Percentiles rank a stretch among this genome's conserved stretches.
These are phyloP conservation scores for Morphnarchus princeps DNA, from an alignment of 2,113 vertebrate species.

Conservation along the genomic window DNA sequence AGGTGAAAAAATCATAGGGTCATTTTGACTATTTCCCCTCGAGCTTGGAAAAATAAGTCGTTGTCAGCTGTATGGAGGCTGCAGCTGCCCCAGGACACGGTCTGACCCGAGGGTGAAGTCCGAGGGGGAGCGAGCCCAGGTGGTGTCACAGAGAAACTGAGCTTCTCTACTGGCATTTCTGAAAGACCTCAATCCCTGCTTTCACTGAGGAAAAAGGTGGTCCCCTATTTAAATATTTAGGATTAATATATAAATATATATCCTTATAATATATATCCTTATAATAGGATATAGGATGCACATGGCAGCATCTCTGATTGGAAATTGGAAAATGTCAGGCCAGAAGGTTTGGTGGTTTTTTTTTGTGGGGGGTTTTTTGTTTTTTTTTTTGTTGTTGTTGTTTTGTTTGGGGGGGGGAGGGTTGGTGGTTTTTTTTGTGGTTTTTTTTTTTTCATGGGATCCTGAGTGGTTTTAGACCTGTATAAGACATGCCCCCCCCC, in stretches of 20 bases:
- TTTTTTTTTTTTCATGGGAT: not conserved
- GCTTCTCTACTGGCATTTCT: not conserved
- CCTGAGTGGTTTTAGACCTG: too few relatives aligned
- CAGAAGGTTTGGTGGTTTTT: not conserved
- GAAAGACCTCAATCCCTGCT: not conserved
- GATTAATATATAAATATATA: too few relatives aligned
- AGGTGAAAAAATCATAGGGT: not conserved
- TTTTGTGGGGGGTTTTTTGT: too few relatives aligned
- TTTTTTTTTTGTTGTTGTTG: too few relatives aligned
- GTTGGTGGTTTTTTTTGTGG: too few relatives aligned
- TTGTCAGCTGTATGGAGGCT: not conserved
- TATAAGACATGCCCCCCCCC: too few relatives aligned
- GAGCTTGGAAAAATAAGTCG: not conserved
- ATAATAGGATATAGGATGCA: too few relatives aligned
- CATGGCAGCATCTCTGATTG: not conserved
- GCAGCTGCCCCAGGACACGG: not conserved
- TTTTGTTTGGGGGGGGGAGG: too few relatives aligned
- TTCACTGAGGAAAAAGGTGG: not conserved
- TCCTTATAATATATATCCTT: too few relatives aligned
- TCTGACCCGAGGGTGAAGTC: not conserved
- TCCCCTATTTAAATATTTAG: not conserved
- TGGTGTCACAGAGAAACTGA: not conserved
- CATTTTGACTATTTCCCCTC: not conserved
- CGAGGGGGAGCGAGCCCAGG: not conserved
- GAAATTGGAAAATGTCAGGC: not conserved